phyloP scores from a whole-genome alignment of 2,888 invertebrate genomes.

The Acrocera orbiculus region DNA sequence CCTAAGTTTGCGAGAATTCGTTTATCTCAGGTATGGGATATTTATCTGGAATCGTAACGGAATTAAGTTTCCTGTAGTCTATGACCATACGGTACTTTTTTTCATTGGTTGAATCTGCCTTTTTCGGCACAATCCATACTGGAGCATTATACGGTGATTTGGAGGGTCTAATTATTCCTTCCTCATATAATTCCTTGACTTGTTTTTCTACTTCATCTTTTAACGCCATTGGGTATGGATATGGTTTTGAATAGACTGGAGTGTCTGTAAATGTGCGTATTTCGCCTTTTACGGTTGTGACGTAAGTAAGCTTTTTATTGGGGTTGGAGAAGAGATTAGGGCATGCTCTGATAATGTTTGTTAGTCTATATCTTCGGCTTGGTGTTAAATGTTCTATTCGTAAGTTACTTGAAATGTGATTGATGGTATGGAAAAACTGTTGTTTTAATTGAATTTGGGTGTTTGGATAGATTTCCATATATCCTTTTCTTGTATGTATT shows the following conservation, averaged over 20 bases:
- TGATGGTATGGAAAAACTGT: background rate
- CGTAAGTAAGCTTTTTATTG: constrained; percentile 1
- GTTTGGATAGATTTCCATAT: background rate
- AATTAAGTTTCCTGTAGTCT: constrained; percentile 9
- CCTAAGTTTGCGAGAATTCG: background rate
- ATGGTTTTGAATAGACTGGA: constrained; percentile 5
- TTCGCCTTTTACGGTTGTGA: constrained; percentile 1
- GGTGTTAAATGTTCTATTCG: constrained; percentile 1
- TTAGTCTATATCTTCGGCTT: background rate
- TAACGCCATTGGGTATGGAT: constrained; percentile 4
- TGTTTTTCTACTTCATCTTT: constrained; percentile 6
- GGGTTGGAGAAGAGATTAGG: constrained; percentile 1
- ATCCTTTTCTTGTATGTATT: background rate
- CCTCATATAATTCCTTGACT: constrained; percentile 5
- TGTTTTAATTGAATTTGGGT: constrained; percentile 1
- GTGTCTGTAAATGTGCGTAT: constrained; percentile 3
- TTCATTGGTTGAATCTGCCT: constrained; percentile 5
- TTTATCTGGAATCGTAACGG: constrained; percentile 7
- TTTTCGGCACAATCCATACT: constrained; percentile 6
- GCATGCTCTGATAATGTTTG: background rate
- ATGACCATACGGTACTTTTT: constrained; percentile 8
- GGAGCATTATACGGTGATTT: constrained; percentile 1
- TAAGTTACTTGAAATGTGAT: background rate
- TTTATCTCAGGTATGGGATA: constrained; percentile 9
- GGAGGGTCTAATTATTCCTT: constrained; percentile 6